A percentile compares a stretch with the other conserved stretches of the same genome.
Conservation (phyloP, 2,888 invertebrate species). For the Chydorus sphaericus region DNA sequence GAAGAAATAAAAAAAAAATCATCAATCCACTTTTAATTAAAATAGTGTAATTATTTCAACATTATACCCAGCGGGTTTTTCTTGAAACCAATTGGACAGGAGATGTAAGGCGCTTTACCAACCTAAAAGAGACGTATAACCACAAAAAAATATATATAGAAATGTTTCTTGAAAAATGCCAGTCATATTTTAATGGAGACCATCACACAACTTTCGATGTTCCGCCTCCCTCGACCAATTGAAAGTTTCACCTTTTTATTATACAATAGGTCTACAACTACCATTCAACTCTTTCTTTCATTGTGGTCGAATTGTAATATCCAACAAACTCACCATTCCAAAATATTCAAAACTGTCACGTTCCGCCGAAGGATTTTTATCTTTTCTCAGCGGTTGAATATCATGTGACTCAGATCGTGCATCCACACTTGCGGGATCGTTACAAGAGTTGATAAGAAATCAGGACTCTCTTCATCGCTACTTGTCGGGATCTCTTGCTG, state of each 20-base stretch:
- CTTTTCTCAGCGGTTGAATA: background rate
- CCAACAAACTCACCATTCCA: background rate
- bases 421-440: conserved; percentile 1
- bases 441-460: background rate
- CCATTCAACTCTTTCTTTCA: too few species aligned
- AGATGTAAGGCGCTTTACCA: background rate
- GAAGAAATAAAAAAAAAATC: background rate
- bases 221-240: too few species aligned
- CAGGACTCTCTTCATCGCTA: background rate
- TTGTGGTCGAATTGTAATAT: too few species aligned
- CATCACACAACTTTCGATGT: too few species aligned
- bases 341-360: background rate
- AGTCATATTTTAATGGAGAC: too few species aligned
- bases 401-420: conserved; percentile 5
- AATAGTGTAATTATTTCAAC: background rate
- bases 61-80: background rate
- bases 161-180: too few species aligned
- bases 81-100: background rate
- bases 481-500: background rate
- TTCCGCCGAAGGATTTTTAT: background rate
- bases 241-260: too few species aligned
- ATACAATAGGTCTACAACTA: too few species aligned
- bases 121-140: too few species aligned
- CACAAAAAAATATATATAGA: too few species aligned
- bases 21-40: background rate